phyloP scores from a whole-genome alignment of 2,113 vertebrate genomes.

The Cyrtonyx montezumae region DNA sequence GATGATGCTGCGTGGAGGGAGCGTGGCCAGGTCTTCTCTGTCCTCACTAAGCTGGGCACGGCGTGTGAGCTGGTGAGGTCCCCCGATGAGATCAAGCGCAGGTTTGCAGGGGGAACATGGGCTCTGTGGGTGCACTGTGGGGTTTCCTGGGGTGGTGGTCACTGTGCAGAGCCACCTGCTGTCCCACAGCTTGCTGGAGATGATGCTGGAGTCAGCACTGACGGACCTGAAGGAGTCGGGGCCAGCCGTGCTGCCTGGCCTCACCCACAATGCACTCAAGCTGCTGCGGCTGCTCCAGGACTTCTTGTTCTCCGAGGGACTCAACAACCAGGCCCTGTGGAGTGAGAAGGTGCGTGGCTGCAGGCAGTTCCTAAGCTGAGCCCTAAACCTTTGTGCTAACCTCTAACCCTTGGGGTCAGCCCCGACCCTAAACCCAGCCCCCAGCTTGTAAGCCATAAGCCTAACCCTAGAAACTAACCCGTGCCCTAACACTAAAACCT shows the following conservation, averaged over 20 bases:
- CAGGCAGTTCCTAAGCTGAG: accelerated
- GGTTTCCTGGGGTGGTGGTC: neutral
- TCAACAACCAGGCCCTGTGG: conserved; percentile 90
- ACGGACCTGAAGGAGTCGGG: conserved; percentile 88
- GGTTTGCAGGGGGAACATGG: conserved; percentile 50
- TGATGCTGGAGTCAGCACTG: conserved; percentile 97
- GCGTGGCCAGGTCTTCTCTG: conserved; percentile 94
- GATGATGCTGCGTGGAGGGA: conserved; percentile 91
- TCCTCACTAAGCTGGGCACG: conserved; percentile 93
- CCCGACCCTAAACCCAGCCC: neutral
- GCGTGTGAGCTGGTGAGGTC: conserved; percentile 91
- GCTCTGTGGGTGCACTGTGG: neutral
- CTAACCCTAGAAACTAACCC: neutral
- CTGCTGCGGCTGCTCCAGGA: conserved; percentile 96
- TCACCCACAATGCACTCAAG: conserved; percentile 87
- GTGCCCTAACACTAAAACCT: neutral
- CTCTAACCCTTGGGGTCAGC: accelerated
- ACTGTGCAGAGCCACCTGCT: accelerated
- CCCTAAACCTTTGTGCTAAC: neutral
- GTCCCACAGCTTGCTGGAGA: conserved; percentile 88
- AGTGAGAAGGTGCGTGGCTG: conserved; percentile 89
- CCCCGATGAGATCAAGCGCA: conserved; percentile 94
- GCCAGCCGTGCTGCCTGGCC: conserved; percentile 66
- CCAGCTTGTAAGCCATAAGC: neutral
- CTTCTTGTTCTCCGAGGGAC: conserved; percentile 93